A percentile compares a stretch with the other conserved stretches of the same genome.
Evolutionary conservation across 1,140 invertebrate genomes (phyloP).

Genomic region (Zaprionus capensis): DNA sequence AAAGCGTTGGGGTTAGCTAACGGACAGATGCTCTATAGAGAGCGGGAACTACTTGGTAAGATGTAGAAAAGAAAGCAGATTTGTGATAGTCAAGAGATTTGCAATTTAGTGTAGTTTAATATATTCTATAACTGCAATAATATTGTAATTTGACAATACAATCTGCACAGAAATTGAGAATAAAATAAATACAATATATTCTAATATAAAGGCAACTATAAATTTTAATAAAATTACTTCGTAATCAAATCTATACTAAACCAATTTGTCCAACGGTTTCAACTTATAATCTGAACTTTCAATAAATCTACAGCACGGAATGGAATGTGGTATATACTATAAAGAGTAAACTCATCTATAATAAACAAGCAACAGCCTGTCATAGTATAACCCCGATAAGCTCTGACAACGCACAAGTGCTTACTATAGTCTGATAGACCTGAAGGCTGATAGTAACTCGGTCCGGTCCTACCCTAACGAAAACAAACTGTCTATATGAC

Average conservation of each 20-base stretch:
- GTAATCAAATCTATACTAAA: background rate
- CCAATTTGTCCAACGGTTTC: background rate
- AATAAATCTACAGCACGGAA: background rate
- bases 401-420: background rate
- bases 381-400: constrained; percentile 8
- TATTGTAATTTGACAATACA: too few relatives aligned
- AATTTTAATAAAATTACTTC: too few relatives aligned
- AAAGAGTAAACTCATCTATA: background rate
- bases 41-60: background rate
- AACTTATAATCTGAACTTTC: background rate
- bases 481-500: constrained; percentile 45
- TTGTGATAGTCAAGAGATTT: too few relatives aligned
- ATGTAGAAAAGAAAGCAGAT: background rate
- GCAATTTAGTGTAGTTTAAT: background rate
- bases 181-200: too few relatives aligned
- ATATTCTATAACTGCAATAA: background rate
- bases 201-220: too few relatives aligned
- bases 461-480: constrained; percentile 33
- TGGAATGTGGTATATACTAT: background rate
- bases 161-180: too few relatives aligned
- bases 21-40: constrained; percentile 19
- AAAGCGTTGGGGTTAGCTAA: background rate
- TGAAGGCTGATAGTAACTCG: constrained; percentile 4
- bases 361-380: background rate
- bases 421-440: background rate